Conservation (phyloP, 2,113 vertebrate species). For the Semnopithecus entellus region DNA sequence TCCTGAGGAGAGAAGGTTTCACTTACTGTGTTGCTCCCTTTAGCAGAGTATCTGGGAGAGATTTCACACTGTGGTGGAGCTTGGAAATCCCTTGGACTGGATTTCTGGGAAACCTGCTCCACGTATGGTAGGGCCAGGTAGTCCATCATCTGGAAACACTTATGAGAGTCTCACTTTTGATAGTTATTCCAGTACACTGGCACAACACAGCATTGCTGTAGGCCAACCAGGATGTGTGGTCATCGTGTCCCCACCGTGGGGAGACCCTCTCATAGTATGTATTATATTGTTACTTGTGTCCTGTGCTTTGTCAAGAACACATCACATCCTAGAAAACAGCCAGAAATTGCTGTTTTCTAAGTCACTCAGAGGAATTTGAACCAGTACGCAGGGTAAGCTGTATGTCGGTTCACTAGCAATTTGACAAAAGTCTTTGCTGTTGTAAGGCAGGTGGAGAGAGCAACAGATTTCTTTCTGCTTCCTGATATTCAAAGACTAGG, state of each 20-base stretch:
- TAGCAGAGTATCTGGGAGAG: not conserved
- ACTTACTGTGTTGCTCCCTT: not conserved
- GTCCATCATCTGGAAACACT: not conserved
- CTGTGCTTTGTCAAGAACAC: not conserved
- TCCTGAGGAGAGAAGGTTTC: not conserved
- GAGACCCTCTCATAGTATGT: not conserved
- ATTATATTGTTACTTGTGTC: not conserved
- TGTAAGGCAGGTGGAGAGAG: not conserved
- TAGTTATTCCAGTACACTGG: not conserved
- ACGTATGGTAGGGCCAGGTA: not conserved
- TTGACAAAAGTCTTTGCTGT: not conserved
- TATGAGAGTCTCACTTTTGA: not conserved
- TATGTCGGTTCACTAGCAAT: not conserved
- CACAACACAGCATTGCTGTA: rapidly evolving
- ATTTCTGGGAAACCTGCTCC: not conserved
- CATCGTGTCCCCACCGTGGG: rapidly evolving
- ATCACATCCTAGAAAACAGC: not conserved
- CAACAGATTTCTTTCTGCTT: not conserved
- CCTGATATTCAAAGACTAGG: not conserved
- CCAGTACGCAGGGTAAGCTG: not conserved
- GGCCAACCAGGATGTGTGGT: too few species aligned
- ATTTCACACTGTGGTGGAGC: rapidly evolving
- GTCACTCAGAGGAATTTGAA: not conserved
- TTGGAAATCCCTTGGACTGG: not conserved
- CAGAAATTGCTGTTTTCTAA: not conserved